These are phyloP conservation scores for Drosophila kambysellisi DNA, from an alignment of 2,888 invertebrate species.

Conservation along the genomic window DNA sequence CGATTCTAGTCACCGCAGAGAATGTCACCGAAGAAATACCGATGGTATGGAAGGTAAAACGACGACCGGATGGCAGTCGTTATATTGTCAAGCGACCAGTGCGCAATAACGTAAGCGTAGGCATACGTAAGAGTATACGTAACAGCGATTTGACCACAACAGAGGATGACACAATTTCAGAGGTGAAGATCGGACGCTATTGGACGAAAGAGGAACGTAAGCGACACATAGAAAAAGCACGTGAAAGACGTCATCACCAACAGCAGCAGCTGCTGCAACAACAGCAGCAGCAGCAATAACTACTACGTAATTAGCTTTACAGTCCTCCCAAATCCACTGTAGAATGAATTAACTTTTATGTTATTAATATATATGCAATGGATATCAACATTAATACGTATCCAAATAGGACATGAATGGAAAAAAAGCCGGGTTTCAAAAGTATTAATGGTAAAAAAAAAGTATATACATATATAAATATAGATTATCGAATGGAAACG, in stretches of 20 bases:
- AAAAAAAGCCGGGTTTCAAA: slow-evolving; percentile 5
- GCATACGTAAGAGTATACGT: slow-evolving; percentile 86
- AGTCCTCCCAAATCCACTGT: slow-evolving; percentile 6
- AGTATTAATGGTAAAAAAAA: background rate
- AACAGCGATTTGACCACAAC: slow-evolving; percentile 88
- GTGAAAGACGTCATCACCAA: slow-evolving; percentile 87
- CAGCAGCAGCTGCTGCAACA: slow-evolving; percentile 40
- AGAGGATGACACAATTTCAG: slow-evolving; percentile 92
- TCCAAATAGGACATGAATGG: slow-evolving; percentile 8
- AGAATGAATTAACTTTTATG: slow-evolving; percentile 32
- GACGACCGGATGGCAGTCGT: slow-evolving; percentile 90
- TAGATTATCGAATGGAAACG: background rate
- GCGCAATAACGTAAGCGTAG: slow-evolving; percentile 88
- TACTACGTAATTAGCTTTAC: slow-evolving; percentile 28
- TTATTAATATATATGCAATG: slow-evolving; percentile 9
- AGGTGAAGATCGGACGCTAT: slow-evolving; percentile 91
- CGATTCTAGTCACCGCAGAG: slow-evolving; percentile 49
- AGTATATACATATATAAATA: background rate
- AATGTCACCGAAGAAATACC: slow-evolving; percentile 69
- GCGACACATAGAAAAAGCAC: slow-evolving; percentile 89
- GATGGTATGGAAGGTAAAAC: slow-evolving; percentile 92
- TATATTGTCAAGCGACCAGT: slow-evolving; percentile 91
- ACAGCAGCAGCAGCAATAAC: slow-evolving; percentile 26
- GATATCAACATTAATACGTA: slow-evolving; percentile 5
- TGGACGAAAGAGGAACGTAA: slow-evolving; percentile 92